Evolutionary conservation across 1,140 invertebrate genomes (phyloP), one percentile per base, ranked within the genome.

Genomic region (Zaprionus camerounensis): DNA sequence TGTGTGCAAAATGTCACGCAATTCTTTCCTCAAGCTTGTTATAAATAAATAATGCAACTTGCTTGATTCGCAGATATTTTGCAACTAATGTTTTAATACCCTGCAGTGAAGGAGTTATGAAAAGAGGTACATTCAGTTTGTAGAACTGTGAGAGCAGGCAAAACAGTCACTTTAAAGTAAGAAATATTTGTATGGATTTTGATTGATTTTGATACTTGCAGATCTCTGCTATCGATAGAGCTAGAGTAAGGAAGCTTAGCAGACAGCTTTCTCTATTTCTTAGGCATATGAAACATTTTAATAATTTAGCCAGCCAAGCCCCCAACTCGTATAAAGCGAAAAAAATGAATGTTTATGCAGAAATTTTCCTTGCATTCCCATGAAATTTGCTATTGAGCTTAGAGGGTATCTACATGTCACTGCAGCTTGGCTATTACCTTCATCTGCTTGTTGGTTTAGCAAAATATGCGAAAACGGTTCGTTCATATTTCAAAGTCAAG

Each of bases 41-140:
- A 51, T 51, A 51, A 51, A 49, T 49, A 49, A 49, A 51, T 51
- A 51, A 51, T 51, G 46, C 46, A 51, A 51, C 46, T 51, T 51
- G 20, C 46, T 51, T 51, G 46, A 22, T 51, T 51, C 22, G 46
- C 15, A 46, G 2, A n/a, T 41, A 41, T 41, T 15, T 41, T n/a
- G 12, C 38, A 15, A n/a, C 46, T 51, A 51, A 51, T 51, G 46
- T 24, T 51, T 51, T 12, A 13, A 24, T 4, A 51, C 46, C 46
- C 22, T 51, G 20, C 12, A 24, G 41, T 7, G 7, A n/a, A 5
- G 13, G 11, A 22, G 20, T 24, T 22, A 5, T 13, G 0, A 11
- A 13, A 13, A 5, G 3, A 12, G 46, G 11, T 24, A 9, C 24
- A 51, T 9, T 15, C 5, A 0, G 4, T 41, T 13, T 1, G 38